phyloP scores from a whole-genome alignment of 2,888 invertebrate species.

The Pheosia tremula region DNA sequence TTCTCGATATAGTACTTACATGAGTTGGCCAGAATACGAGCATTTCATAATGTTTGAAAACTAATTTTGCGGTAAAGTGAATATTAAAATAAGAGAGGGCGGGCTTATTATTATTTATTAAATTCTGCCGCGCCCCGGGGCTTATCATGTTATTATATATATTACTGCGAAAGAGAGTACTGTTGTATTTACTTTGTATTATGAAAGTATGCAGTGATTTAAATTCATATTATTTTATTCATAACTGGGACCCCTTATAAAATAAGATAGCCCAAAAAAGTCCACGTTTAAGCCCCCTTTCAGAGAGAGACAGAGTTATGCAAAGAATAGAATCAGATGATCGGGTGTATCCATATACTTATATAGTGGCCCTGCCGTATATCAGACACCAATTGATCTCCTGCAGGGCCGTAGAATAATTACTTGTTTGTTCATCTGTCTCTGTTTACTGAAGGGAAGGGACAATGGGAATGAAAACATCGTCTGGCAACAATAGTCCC shows the following conservation, averaged over 20 bases:
- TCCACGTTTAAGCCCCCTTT: no score
- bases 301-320: no score
- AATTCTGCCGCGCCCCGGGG: not conserved
- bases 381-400: no score
- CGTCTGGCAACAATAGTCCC: conserved; percentile 17
- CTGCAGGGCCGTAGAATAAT: no score
- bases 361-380: no score
- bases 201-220: no score
- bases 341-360: no score
- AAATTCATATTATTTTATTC: no score
- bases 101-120: not conserved
- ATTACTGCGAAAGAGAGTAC: not conserved
- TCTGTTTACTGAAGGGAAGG: not conserved
- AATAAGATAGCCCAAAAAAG: no score
- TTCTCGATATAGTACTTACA: not conserved
- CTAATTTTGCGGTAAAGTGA: conserved; percentile 5
- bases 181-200: conserved; percentile 1
- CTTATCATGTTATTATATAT: not conserved
- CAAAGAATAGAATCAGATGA: no score
- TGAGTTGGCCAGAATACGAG: not conserved
- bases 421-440: not conserved
- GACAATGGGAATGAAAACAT: conserved; percentile 7
- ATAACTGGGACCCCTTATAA: no score
- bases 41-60: not conserved
- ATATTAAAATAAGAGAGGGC: not conserved